A percentile compares a stretch with the other conserved stretches of the same genome.
phyloP scores from a whole-genome alignment of 2,113 vertebrate genomes.

The Onychorhynchus coronatus region DNA sequence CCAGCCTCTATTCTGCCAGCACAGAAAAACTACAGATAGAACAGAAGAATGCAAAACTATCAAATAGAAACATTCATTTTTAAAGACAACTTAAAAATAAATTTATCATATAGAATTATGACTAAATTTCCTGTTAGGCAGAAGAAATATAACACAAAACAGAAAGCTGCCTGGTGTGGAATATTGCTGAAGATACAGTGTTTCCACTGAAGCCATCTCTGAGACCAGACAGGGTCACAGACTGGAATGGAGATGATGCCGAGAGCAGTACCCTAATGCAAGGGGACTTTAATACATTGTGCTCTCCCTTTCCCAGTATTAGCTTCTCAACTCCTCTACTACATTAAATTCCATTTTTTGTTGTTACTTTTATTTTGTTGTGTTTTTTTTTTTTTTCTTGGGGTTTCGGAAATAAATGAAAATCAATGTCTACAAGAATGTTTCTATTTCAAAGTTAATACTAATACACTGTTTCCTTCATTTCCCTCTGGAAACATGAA shows the following conservation, averaged over 20 bases:
- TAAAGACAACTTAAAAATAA: neutral
- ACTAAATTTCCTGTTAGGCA: neutral
- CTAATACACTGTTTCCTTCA: neutral
- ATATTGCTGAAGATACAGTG: neutral
- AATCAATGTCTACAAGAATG: neutral
- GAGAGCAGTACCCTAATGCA: neutral
- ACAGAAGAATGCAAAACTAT: neutral
- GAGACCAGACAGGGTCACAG: neutral
- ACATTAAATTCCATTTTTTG: neutral
- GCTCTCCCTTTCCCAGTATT: neutral
- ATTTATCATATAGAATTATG: neutral
- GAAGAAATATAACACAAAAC: neutral
- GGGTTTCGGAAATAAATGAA: neutral
- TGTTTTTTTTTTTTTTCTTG: neutral
- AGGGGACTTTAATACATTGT: neutral
- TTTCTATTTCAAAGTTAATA: neutral
- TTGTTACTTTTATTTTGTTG: neutral
- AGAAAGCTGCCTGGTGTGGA: neutral
- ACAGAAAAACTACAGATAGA: neutral
- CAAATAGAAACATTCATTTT: neutral
- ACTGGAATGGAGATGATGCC: neutral
- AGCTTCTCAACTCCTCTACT: neutral
- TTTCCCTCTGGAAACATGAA: neutral
- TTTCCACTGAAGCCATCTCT: neutral
- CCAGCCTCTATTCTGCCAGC: neutral